Conservation (phyloP, 1,140 invertebrate genomes). For the Ips nitidus region DNA sequence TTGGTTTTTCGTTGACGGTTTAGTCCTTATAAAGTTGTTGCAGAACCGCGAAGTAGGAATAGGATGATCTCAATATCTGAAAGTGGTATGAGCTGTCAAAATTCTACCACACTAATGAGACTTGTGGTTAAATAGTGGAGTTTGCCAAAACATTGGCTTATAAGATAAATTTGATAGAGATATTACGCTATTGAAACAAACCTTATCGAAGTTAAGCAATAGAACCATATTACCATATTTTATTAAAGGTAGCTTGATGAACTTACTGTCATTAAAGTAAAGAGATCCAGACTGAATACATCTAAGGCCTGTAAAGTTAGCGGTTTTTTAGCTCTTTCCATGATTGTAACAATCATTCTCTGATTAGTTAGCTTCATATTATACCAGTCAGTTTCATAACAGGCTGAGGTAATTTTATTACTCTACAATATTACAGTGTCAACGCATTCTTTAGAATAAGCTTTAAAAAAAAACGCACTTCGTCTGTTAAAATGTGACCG, state of each 20-base stretch:
- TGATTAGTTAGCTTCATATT: slow-evolving; percentile 25
- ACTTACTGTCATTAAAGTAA: slow-evolving; percentile 40
- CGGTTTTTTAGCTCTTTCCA: slow-evolving; percentile 43
- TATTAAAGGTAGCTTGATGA: no score
- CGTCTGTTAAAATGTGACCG: slow-evolving; percentile 38
- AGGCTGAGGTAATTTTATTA: slow-evolving; percentile 34
- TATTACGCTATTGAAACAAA: no score
- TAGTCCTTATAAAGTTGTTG: slow-evolving; percentile 9
- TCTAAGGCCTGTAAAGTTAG: slow-evolving; percentile 35
- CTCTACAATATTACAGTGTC: slow-evolving; percentile 33
- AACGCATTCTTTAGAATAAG: not conserved
- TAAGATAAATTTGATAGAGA: no score
- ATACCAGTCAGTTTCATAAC: slow-evolving; percentile 39
- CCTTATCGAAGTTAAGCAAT: no score
- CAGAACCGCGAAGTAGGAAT: slow-evolving; percentile 25
- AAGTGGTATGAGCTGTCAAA: not conserved
- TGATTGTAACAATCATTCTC: slow-evolving; percentile 40
- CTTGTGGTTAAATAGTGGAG: no score
- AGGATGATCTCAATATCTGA: slow-evolving; percentile 19
- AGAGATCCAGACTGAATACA: slow-evolving; percentile 39
- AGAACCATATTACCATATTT: no score
- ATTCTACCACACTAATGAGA: no score
- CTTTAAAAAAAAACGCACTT: slow-evolving; percentile 20
- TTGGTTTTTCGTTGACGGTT: not conserved
- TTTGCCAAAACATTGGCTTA: no score